phyloP scores from a whole-genome alignment of 2,797 vertebrate species.

The Nannoperca australis region DNA sequence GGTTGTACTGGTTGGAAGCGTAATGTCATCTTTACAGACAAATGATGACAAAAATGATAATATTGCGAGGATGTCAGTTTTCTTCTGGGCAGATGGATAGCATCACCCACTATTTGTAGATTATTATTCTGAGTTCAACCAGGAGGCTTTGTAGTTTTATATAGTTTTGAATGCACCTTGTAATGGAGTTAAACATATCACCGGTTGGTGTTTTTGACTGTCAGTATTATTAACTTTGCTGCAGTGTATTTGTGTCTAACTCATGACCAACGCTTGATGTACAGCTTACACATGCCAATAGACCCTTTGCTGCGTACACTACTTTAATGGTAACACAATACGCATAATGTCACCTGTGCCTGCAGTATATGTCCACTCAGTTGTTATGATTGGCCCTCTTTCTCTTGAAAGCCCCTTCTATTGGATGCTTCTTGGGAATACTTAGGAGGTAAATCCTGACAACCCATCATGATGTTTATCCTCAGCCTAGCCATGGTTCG shows the following conservation, averaged over 20 bases:
- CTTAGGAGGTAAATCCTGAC: background rate
- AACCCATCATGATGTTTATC: background rate
- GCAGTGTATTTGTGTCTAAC: background rate
- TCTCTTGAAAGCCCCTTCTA: background rate
- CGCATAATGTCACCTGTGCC: background rate
- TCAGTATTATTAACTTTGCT: background rate
- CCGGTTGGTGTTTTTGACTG: background rate
- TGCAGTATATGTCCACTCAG: background rate
- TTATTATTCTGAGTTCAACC: background rate
- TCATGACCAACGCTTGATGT: background rate
- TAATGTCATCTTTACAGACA: background rate
- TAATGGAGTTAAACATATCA: background rate
- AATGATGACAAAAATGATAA: background rate
- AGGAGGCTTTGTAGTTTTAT: background rate
- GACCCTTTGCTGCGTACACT: background rate
- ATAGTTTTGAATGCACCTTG: background rate
- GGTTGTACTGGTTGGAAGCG: background rate
- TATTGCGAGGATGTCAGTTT: conserved; percentile 1
- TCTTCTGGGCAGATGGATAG: background rate
- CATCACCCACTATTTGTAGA: background rate
- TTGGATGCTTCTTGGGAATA: background rate
- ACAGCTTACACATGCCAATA: background rate
- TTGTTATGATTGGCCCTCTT: background rate
- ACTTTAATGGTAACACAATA: background rate
- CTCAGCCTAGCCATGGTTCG: background rate